Conservation (phyloP, 2,888 invertebrate species). For the Drosophila koepferae region DNA sequence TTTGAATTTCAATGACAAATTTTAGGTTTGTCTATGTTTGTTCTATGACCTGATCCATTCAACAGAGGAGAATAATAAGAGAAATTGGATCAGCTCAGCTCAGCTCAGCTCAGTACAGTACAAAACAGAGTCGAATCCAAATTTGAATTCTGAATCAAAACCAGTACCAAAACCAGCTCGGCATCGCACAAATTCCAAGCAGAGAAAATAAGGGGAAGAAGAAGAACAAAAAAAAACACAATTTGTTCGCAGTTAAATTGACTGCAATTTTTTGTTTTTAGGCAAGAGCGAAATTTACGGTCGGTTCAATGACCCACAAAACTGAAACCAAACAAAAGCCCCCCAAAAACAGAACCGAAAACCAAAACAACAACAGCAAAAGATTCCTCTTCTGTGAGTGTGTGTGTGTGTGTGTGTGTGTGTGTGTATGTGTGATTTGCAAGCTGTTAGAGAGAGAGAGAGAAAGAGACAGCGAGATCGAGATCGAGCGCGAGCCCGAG, state of each 20-base stretch:
- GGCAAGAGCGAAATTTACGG: constrained; percentile 66
- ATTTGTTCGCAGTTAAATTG: constrained; percentile 67
- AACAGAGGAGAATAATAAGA: neutral
- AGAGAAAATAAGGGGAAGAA: neutral
- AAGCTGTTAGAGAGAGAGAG: constrained; percentile 42
- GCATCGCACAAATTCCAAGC: constrained; percentile 57
- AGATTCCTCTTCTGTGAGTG: constrained; percentile 49
- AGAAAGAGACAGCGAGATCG: too few species aligned
- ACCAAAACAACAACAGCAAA: constrained; percentile 52
- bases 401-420: constrained; percentile 9
- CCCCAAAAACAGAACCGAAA: constrained; percentile 41
- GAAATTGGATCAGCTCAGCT: neutral
- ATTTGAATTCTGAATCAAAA: constrained; percentile 3
- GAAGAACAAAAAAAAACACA: neutral
- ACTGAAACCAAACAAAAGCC: constrained; percentile 73
- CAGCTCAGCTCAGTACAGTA: constrained; percentile 1
- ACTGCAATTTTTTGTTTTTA: constrained; percentile 78
- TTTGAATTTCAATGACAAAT: neutral
- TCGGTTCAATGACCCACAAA: constrained; percentile 75
- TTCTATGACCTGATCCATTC: neutral
- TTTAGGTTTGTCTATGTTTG: neutral
- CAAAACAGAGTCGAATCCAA: neutral
- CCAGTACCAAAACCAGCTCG: constrained; percentile 8
- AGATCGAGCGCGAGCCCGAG: constrained; percentile 2
- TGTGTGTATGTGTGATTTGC: constrained; percentile 20